Conservation (phyloP, 2,113 vertebrate genomes). For the Dasypus novemcinctus region DNA sequence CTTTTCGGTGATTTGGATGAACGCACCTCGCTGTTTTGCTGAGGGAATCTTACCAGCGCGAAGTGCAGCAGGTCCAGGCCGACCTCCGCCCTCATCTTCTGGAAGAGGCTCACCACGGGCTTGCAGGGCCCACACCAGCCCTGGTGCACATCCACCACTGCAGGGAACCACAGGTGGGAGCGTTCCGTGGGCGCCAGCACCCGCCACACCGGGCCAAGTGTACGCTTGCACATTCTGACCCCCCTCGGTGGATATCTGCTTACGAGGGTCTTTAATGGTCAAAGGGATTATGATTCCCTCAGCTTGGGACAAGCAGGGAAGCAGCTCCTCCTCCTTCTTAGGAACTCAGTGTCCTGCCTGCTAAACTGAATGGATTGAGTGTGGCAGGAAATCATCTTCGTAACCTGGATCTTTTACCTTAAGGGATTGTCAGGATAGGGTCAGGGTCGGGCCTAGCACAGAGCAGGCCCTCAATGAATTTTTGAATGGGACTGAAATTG, state of each 20-base stretch:
- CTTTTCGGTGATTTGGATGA: background rate
- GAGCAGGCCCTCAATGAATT: background rate
- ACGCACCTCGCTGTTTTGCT: background rate
- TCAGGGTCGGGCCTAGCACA: background rate
- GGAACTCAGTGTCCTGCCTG: background rate
- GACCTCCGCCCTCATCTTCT: constrained; percentile 92
- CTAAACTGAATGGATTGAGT: background rate
- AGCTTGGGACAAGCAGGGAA: background rate
- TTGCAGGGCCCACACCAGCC: constrained; percentile 97
- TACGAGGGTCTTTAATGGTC: background rate
- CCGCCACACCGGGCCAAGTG: background rate
- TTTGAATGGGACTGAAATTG: background rate
- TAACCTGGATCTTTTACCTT: background rate
- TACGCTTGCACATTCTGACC: background rate
- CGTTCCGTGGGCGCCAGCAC: background rate
- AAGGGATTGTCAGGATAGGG: background rate
- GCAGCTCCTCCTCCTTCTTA: background rate
- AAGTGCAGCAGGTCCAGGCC: constrained; percentile 91
- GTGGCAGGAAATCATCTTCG: background rate
- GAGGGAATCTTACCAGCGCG: constrained; percentile 87
- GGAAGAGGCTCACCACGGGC: constrained; percentile 90
- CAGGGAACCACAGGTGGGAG: background rate
- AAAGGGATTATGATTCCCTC: too few relatives aligned
- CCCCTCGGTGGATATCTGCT: background rate
- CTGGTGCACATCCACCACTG: constrained; percentile 94